phyloP scores from a whole-genome alignment of 2,888 invertebrate genomes.

The Harpalus rubripes region DNA sequence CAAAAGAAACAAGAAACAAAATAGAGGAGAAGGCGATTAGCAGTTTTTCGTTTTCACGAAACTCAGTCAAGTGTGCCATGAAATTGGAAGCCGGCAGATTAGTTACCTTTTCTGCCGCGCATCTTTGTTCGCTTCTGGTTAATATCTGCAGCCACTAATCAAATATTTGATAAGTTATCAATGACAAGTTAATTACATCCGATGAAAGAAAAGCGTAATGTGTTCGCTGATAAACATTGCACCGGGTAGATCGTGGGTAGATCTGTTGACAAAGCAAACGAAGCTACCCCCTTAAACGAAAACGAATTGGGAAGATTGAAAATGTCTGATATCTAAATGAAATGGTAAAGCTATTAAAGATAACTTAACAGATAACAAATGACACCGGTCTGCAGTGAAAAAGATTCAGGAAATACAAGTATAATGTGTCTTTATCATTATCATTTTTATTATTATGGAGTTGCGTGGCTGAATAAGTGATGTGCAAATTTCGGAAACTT shows the following conservation, averaged over 20 bases:
- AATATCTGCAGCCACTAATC: slow-evolving; percentile 54
- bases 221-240: slow-evolving; percentile 46
- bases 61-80: slow-evolving; percentile 37
- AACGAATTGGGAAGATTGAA: slow-evolving; percentile 24
- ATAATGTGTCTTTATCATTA: no score
- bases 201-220: slow-evolving; percentile 49
- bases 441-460: no score
- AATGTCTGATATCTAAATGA: slow-evolving; percentile 41
- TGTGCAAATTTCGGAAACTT: no score
- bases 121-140: slow-evolving; percentile 31
- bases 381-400: not conserved
- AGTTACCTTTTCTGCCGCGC: slow-evolving; percentile 4
- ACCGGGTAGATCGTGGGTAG: not conserved
- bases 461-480: no score
- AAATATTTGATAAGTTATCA: slow-evolving; percentile 65
- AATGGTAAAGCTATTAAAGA: slow-evolving; percentile 39
- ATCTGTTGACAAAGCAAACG: slow-evolving; percentile 41
- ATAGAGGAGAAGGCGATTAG: slow-evolving; percentile 30
- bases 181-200: slow-evolving; percentile 65
- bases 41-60: slow-evolving; percentile 36
- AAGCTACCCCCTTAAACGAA: not conserved
- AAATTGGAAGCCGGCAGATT: slow-evolving; percentile 26
- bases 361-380: slow-evolving; percentile 26
- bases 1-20: slow-evolving; percentile 39
- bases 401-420: no score